These are phyloP conservation scores for Emydoidea blandingii DNA, from an alignment of 2,797 vertebrate genomes.

Conservation along the genomic window DNA sequence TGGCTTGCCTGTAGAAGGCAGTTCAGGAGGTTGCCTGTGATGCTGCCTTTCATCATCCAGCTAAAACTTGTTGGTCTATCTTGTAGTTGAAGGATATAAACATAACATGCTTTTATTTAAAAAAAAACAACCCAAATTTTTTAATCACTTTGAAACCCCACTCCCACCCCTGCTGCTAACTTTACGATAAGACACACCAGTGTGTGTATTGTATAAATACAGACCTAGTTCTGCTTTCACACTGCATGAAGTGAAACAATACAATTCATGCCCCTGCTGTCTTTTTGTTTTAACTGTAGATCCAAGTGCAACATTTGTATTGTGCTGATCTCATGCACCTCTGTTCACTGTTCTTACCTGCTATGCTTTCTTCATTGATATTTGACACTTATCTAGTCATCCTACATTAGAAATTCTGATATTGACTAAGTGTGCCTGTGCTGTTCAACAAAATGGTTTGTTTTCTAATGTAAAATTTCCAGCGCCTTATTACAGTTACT, in stretches of 20 bases:
- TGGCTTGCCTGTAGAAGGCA: not conserved
- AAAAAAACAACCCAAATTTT: not conserved
- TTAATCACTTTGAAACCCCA: not conserved
- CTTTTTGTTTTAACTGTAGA: constrained; percentile 42
- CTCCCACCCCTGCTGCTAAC: not conserved
- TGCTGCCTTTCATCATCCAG: not conserved
- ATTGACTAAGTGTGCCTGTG: constrained; percentile 64
- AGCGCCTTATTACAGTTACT: constrained; percentile 76
- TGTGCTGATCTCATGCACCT: not conserved
- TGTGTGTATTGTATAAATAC: constrained; percentile 30
- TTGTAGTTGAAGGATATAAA: not conserved
- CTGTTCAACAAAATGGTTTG: constrained; percentile 47
- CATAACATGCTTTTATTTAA: not conserved
- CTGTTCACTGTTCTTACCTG: constrained; percentile 27
- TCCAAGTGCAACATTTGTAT: not conserved
- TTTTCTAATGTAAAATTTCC: not conserved
- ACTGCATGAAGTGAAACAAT: not conserved
- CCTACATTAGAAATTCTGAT: not conserved
- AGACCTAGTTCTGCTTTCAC: not conserved
- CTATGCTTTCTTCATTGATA: constrained; percentile 54
- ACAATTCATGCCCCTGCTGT: constrained; percentile 30
- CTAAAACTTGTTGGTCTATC: not conserved
- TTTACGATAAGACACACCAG: constrained; percentile 10
- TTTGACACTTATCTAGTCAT: not conserved
- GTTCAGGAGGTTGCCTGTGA: not conserved